Conservation (phyloP, 2,888 invertebrate genomes). For the Deladenus siricidicola region DNA sequence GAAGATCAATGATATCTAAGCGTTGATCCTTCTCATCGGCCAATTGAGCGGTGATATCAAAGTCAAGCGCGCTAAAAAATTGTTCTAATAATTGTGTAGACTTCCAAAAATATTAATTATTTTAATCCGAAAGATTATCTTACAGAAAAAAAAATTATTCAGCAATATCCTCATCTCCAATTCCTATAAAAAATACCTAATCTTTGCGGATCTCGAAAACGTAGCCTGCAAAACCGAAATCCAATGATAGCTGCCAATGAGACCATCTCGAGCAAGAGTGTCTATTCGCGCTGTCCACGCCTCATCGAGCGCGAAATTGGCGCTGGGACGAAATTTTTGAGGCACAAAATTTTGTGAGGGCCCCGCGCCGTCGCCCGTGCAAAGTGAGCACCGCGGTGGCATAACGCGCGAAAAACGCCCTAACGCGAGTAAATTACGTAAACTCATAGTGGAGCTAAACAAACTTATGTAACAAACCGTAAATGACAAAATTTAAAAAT, state of each 20-base stretch:
- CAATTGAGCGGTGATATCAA: slow-evolving; percentile 46
- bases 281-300: slow-evolving; percentile 33
- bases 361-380: too few relatives aligned
- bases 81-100: neutral
- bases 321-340: too few relatives aligned
- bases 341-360: too few relatives aligned
- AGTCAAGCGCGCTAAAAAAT: slow-evolving; percentile 46
- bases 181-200: slow-evolving; percentile 28
- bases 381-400: too few relatives aligned
- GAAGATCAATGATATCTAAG: slow-evolving; percentile 41
- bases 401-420: too few relatives aligned
- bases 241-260: slow-evolving; percentile 50
- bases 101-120: too few relatives aligned
- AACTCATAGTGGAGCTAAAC: too few relatives aligned
- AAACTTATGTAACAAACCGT: too few relatives aligned
- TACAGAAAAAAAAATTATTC: too few relatives aligned
- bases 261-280: slow-evolving; percentile 31
- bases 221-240: slow-evolving; percentile 50
- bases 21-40: slow-evolving; percentile 47
- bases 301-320: slow-evolving; percentile 22
- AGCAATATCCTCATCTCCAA: neutral
- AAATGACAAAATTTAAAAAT: too few relatives aligned
- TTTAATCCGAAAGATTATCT: too few relatives aligned
- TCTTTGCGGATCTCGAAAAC: slow-evolving; percentile 44
- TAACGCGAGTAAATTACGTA: too few relatives aligned